These are phyloP conservation scores for Odocoileus virginianus DNA, from an alignment of 2,113 vertebrate species.

Conservation along the genomic window DNA sequence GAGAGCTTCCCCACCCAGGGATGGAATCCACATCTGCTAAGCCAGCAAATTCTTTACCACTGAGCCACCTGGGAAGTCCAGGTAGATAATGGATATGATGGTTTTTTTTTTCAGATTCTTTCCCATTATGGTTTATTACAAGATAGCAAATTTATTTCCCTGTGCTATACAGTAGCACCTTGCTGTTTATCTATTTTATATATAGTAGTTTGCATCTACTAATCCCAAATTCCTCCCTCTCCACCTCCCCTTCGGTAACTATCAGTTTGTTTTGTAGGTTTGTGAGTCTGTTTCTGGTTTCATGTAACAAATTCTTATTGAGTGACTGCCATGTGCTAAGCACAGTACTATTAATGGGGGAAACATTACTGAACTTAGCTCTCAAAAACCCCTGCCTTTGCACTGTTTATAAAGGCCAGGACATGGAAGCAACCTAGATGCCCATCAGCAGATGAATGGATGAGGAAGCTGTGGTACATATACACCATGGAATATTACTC, in stretches of 20 bases:
- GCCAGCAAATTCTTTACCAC: not conserved
- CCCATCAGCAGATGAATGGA: too few species aligned
- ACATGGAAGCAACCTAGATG: too few species aligned
- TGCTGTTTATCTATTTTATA: not conserved
- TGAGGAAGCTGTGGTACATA: too few species aligned
- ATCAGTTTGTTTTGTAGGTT: not conserved
- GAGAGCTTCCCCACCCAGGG: not conserved
- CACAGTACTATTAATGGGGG: not conserved
- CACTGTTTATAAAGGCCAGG: too few species aligned
- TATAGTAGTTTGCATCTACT: not conserved
- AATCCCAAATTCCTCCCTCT: not conserved
- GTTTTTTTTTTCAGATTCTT: not conserved
- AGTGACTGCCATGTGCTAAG: not conserved
- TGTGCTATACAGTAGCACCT: not conserved
- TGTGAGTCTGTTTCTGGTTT: not conserved
- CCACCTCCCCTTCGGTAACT: not conserved
- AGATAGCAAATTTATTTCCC: not conserved
- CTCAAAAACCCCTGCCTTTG: not conserved
- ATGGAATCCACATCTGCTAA: not conserved
- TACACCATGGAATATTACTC: too few species aligned
- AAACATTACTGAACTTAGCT: not conserved
- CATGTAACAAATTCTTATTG: not conserved
- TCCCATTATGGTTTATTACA: not conserved
- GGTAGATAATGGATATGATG: not conserved
- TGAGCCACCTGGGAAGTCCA: not conserved